Evolutionary conservation across 2,113 vertebrate genomes (phyloP), one percentile per base, ranked within the genome.

Genomic region (Electrona antarctica): DNA sequence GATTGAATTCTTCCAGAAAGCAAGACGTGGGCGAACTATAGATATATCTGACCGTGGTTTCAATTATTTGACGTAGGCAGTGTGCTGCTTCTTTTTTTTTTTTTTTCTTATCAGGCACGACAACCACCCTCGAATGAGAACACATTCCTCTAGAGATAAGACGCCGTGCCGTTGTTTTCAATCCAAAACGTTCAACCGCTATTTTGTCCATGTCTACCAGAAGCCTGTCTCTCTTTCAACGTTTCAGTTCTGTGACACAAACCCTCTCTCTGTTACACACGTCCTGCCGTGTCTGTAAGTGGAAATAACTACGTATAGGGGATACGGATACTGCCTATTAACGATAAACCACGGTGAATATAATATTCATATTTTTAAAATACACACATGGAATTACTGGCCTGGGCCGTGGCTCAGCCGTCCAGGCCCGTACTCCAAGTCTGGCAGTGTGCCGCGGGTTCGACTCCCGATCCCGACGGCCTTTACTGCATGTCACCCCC

Each of bases 91-190:
- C 51, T 5, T n/a, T 0, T 54, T 3, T 52, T 0, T 54, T 13
- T 52, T 76, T 70, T 52, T 12, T 68, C 29, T 64, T 6, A 7
- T 71, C 70, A 71, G 84, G 74, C 67, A 76, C 67, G 51, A 70
- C 33, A 55, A 64, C 52, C 58, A 72, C 75, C 85, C 85, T 71
- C 79, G 74, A 84, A 82, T 69, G 75, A 51, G 80, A 80, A 84
- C 61, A 76, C 45, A 65, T n/a, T 52, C 57, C 61, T 65, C 69
- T 8, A 8, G 11, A 54, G 11, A 54, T 54, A 13, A 13, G 11
- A 41, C 3, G 5, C 33, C 2, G 33, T 6, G 9, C 29, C 29
- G 28, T 29, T 59, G 15, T 59, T 59, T 29, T 59, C 9, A 29
- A 54, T 45, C 8, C 64, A 45, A 14, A 64, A 54, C 33, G 50